A percentile compares a stretch with the other conserved stretches of the same genome.
These are phyloP conservation scores for Epirrhoe alternata DNA, from an alignment of 2,888 invertebrate genomes.

Conservation along the genomic window DNA sequence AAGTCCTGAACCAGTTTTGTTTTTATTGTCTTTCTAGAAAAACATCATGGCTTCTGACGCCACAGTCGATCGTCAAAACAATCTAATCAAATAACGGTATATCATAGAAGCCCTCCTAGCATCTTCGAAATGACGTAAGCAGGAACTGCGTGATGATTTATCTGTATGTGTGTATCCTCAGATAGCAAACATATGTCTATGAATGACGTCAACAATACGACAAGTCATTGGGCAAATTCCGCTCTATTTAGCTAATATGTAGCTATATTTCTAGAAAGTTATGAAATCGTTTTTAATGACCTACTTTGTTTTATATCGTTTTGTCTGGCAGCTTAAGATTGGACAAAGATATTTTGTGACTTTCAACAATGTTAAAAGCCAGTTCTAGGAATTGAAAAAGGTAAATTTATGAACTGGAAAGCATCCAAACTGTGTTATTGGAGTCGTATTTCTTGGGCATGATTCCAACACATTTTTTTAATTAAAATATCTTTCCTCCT, in stretches of 20 bases:
- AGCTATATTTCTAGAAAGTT: slow-evolving; percentile 16
- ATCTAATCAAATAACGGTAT: background rate
- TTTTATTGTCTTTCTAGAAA: background rate
- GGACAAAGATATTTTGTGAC: no score
- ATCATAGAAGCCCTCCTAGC: background rate
- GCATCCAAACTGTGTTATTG: slow-evolving; percentile 31
- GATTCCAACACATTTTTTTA: slow-evolving; percentile 29
- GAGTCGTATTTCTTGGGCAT: slow-evolving; percentile 35
- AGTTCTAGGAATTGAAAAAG: slow-evolving; percentile 26
- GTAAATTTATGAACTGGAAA: slow-evolving; percentile 37
- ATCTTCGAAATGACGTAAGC: slow-evolving; percentile 10
- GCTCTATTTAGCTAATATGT: background rate
- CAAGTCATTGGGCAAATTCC: background rate
- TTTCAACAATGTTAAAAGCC: background rate
- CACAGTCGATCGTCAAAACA: background rate
- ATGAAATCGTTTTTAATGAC: background rate
- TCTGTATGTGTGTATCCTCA: background rate
- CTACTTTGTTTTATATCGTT: no score
- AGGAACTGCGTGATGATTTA: slow-evolving; percentile 15
- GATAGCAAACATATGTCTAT: slow-evolving; percentile 9
- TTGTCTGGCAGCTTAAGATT: no score
- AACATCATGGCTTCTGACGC: background rate
- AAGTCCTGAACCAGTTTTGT: background rate
- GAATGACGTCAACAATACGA: slow-evolving; percentile 16
- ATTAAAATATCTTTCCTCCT: background rate